Base-by-base conservation (phyloP, 2,888 invertebrate species). In the Caenorhabditis uteleia region DNA sequence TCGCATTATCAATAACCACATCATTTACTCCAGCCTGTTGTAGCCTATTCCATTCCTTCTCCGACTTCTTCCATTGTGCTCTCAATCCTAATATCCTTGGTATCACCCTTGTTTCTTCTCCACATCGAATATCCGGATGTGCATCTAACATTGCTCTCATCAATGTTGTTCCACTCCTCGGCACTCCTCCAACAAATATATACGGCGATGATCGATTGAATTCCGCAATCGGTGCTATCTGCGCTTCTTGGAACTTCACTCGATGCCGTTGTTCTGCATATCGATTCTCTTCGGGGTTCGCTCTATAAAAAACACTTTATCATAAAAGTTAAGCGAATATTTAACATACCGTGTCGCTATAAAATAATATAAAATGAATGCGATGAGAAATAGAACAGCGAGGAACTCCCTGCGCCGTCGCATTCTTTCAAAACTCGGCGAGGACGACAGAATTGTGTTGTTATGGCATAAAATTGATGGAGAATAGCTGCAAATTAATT, bases 121-220 rank as follows among this genome's bases (percentile, higher is more conserved):
- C 82, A 58, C 82, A 78, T 25, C 78, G 89, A 82, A 97, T 91
- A 83, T 92, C 91, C n/a, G 93, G 92, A 88, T 97, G 95, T 68
- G 95, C 95, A 86, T 98, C 97, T 79, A 98, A 87, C 92, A 97
- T 93, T 70, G 94, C 95, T 81, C 97, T 88, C 91, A 95, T 93
- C 77, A 97, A 88, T 66, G 97, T 97, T 40, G 95, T 97, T 51
- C 95, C 97, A 47, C 94, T 95, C 78, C 95, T 89, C 56, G 97
- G 76, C 14, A 73, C 74, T 21, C 75, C 75, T 2, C 75, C 62
- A 27, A 62, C 57, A 51, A 62, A 62, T 46, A 62, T 62, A 39
- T 48, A 62, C 1, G 62, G 62, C 27, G 62, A 62, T 45, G 62
- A 38, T 21, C 51, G 39, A 57, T 62, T 57, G 45, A 53, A 62